Evolutionary conservation across 1,140 invertebrate genomes (phyloP).

Genomic region (Muscidifurax raptorellus): DNA sequence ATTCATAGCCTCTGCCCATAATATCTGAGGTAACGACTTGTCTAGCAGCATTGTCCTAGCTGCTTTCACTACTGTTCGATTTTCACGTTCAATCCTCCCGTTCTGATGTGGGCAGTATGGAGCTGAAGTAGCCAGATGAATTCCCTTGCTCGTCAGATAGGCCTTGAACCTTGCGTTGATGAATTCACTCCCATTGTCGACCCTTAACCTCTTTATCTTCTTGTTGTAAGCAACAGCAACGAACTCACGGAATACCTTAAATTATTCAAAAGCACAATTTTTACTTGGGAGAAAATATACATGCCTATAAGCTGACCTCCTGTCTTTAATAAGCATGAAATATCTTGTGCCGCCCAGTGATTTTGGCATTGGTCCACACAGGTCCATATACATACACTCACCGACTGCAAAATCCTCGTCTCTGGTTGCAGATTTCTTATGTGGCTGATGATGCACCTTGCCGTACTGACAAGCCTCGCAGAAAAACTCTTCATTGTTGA

Average conservation of each 20-base stretch:
- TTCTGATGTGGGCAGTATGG: background rate
- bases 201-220: too few species aligned
- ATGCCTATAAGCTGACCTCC: background rate
- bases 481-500: background rate
- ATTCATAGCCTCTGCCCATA: slow-evolving; percentile 31
- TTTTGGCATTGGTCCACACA: background rate
- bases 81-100: background rate
- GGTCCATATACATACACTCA: background rate
- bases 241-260: too few species aligned
- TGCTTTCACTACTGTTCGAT: background rate
- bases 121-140: slow-evolving; percentile 8
- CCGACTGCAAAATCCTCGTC: background rate
- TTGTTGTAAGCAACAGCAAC: too few species aligned
- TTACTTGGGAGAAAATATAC: background rate
- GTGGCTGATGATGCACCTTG: background rate
- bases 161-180: too few species aligned
- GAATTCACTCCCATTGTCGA: too few species aligned
- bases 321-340: slow-evolving; percentile 16
- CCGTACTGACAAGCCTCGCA: background rate
- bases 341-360: background rate
- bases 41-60: background rate
- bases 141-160: background rate
- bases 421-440: background rate
- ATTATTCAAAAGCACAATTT: too few species aligned
- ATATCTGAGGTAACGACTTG: background rate